Conservation (phyloP, 2,888 invertebrate species). For the Apotomis betuletana region DNA sequence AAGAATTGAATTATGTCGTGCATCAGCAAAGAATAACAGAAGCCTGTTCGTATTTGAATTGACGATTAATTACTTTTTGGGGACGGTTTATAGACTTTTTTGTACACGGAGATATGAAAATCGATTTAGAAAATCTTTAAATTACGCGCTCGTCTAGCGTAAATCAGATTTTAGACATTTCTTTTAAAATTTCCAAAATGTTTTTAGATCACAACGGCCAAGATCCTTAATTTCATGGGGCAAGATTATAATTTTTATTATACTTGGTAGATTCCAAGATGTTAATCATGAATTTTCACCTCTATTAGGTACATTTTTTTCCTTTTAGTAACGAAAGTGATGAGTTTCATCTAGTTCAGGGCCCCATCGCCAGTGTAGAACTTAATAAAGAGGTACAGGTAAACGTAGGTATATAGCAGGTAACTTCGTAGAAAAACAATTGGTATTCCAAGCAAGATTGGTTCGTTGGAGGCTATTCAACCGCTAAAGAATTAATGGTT, state of each 20-base stretch:
- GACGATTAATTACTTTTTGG: no score
- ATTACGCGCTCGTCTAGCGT: no score
- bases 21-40: neutral
- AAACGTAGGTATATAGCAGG: neutral
- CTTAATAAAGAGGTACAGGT: neutral
- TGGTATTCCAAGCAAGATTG: slow-evolving; percentile 76
- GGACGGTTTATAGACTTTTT: no score
- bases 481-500: slow-evolving; percentile 74
- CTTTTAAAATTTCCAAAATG: no score
- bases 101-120: no score
- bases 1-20: neutral
- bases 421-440: slow-evolving; percentile 58
- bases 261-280: no score
- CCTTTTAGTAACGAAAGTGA: neutral
- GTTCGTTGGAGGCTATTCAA: slow-evolving; percentile 71
- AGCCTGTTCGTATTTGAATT: neutral
- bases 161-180: no score
- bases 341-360: slow-evolving; percentile 17
- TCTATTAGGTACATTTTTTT: neutral
- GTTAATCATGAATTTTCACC: neutral
- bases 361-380: neutral
- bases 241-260: no score
- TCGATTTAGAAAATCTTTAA: no score
- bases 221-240: no score
- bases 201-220: no score